Percentiles rank a stretch among this genome's conserved stretches.
These are phyloP conservation scores for Anolis sagrei DNA, from an alignment of 2,113 vertebrate species.

Conservation along the genomic window DNA sequence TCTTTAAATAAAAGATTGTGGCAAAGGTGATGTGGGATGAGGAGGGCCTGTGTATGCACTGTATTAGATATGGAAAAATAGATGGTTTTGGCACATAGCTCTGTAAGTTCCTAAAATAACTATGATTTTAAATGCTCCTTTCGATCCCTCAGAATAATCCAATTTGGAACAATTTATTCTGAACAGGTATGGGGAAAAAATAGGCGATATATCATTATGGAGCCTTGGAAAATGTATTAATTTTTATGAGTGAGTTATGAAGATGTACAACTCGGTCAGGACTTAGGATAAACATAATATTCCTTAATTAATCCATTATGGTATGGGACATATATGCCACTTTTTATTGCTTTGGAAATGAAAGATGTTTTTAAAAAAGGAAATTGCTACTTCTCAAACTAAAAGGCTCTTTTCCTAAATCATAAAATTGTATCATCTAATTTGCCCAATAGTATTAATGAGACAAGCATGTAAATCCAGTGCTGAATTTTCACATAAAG, in stretches of 20 bases:
- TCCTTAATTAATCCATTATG: slow-evolving; percentile 82
- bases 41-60: slow-evolving; percentile 7
- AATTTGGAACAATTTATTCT: slow-evolving; percentile 76
- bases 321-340: slow-evolving; percentile 71
- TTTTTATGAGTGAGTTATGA: slow-evolving; percentile 80
- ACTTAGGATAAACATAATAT: slow-evolving; percentile 80
- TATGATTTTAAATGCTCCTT: slow-evolving; percentile 63
- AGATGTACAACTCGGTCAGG: slow-evolving; percentile 73
- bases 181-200: slow-evolving; percentile 76
- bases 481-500: slow-evolving; percentile 69
- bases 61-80: slow-evolving; percentile 48
- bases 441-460: slow-evolving; percentile 73
- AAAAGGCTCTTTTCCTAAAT: slow-evolving; percentile 71
- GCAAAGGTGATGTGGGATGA: slow-evolving; percentile 43
- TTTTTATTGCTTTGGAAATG: slow-evolving; percentile 78
- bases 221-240: slow-evolving; percentile 74
- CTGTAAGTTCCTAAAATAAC: slow-evolving; percentile 73
- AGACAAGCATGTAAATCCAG: slow-evolving; percentile 71
- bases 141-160: slow-evolving; percentile 68
- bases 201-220: slow-evolving; percentile 64
- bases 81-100: slow-evolving; percentile 60
- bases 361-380: slow-evolving; percentile 70
- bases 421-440: slow-evolving; percentile 70
- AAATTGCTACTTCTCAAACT: slow-evolving; percentile 58
- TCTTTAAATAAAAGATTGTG: slow-evolving; percentile 60